Percentiles rank a stretch among this genome's conserved stretches.
phyloP scores from a whole-genome alignment of 2,888 invertebrate species.

The Sinelater perroti region DNA sequence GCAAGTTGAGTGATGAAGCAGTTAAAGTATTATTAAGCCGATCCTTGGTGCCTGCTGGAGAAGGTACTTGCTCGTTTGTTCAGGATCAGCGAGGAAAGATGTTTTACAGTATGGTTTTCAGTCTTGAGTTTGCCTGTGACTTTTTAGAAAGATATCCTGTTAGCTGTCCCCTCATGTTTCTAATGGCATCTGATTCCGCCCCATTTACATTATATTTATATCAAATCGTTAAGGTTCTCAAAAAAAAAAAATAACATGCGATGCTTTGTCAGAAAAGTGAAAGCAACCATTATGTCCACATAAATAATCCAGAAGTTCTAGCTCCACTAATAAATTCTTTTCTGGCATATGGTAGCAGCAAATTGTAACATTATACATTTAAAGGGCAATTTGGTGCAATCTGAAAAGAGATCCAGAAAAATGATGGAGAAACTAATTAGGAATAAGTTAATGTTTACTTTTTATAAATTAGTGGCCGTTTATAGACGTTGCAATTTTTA shows the following conservation, averaged over 20 bases:
- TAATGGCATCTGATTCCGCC: constrained; percentile 47
- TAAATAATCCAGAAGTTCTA: constrained; percentile 65
- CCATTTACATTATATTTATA: constrained; percentile 42
- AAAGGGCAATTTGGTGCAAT: too few species aligned
- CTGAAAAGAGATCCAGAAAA: too few species aligned
- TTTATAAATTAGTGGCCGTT: too few species aligned
- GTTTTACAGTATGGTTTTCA: neutral
- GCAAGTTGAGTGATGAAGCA: neutral
- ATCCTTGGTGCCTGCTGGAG: neutral
- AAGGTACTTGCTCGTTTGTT: neutral
- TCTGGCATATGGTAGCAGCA: constrained; percentile 46
- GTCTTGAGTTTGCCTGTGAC: neutral
- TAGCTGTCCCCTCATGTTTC: constrained; percentile 55
- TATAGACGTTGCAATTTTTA: too few species aligned
- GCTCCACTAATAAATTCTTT: constrained; percentile 52
- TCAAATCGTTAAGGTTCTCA: constrained; percentile 42
- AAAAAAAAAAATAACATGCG: constrained; percentile 47
- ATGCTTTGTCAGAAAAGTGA: constrained; percentile 55
- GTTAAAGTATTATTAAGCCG: neutral
- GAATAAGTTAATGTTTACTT: too few species aligned
- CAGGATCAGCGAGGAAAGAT: neutral
- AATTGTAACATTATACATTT: constrained; percentile 46
- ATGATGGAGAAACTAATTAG: too few species aligned
- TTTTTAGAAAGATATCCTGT: constrained; percentile 45
- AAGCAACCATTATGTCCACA: constrained; percentile 71